Evolutionary conservation across 2,797 vertebrate species (phyloP).

Genomic region (Stomatorhinus walkeri): DNA sequence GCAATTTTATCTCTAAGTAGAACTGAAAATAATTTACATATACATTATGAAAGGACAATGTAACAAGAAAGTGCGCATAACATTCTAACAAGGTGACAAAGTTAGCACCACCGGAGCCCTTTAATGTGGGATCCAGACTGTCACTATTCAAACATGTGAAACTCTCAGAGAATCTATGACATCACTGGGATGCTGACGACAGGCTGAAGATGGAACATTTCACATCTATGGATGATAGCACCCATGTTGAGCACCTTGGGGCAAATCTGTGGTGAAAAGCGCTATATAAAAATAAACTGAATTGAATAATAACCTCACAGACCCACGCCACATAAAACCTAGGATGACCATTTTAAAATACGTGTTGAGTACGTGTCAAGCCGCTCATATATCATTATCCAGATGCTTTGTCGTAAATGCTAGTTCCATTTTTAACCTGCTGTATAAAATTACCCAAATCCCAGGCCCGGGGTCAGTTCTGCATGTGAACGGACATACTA

Average conservation of each 20-base stretch:
- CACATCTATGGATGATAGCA: not conserved
- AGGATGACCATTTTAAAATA: not conserved
- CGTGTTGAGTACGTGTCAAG: not conserved
- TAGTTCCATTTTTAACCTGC: not conserved
- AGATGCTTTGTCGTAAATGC: not conserved
- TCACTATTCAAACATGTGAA: not conserved
- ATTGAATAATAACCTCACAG: not conserved
- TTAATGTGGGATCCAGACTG: not conserved
- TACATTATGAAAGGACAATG: not conserved
- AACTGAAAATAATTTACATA: not conserved
- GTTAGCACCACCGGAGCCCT: not conserved
- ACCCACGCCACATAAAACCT: not conserved
- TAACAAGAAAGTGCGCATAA: not conserved
- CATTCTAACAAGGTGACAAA: not conserved
- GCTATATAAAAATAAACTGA: not conserved
- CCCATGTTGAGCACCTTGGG: not conserved
- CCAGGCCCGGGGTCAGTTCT: not conserved
- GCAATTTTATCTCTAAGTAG: not conserved
- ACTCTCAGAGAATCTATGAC: not conserved
- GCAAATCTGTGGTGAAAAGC: not conserved
- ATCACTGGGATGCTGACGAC: not conserved
- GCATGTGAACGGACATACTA: not conserved
- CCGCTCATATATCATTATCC: not conserved
- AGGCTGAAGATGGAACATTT: not conserved
- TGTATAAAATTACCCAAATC: not conserved